Conservation (phyloP, 2,888 invertebrate species). For the Balanococcus diminutus region DNA sequence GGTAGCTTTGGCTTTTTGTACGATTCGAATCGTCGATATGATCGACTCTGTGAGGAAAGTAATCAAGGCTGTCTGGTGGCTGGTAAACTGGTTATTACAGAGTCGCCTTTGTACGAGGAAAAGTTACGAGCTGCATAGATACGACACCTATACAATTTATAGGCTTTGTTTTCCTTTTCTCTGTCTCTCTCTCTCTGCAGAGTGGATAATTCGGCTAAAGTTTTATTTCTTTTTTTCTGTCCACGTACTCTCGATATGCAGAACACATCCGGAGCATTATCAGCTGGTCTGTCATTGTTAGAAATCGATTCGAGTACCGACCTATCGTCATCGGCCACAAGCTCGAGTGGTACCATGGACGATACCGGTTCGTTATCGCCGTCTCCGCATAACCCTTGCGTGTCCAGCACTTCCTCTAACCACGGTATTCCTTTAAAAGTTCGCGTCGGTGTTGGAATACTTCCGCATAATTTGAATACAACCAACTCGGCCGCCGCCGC, state of each 20-base stretch:
- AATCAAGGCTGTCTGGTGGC: slow-evolving; percentile 26
- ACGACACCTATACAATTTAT: not conserved
- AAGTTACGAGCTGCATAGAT: not conserved
- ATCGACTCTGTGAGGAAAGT: not conserved
- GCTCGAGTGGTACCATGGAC: slow-evolving; percentile 73
- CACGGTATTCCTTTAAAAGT: not conserved
- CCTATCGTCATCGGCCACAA: slow-evolving; percentile 80
- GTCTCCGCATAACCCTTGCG: slow-evolving; percentile 59
- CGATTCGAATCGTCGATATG: not conserved
- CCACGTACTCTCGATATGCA: not conserved
- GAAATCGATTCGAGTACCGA: slow-evolving; percentile 74
- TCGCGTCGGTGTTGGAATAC: slow-evolving; percentile 41
- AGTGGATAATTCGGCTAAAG: not conserved
- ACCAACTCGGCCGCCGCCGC: not conserved
- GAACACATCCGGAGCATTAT: slow-evolving; percentile 56
- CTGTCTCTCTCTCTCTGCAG: not conserved
- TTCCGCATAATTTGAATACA: slow-evolving; percentile 42
- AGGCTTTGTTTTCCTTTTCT: not conserved
- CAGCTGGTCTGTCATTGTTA: slow-evolving; percentile 62
- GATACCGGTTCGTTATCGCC: slow-evolving; percentile 61
- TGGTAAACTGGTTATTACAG: not conserved
- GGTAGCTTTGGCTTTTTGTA: not conserved
- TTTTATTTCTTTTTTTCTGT: not conserved
- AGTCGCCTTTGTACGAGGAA: not conserved
- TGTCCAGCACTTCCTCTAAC: slow-evolving; percentile 21